Base-by-base conservation (phyloP, 2,888 invertebrate genomes). In the Drosophila niveifrons region DNA sequence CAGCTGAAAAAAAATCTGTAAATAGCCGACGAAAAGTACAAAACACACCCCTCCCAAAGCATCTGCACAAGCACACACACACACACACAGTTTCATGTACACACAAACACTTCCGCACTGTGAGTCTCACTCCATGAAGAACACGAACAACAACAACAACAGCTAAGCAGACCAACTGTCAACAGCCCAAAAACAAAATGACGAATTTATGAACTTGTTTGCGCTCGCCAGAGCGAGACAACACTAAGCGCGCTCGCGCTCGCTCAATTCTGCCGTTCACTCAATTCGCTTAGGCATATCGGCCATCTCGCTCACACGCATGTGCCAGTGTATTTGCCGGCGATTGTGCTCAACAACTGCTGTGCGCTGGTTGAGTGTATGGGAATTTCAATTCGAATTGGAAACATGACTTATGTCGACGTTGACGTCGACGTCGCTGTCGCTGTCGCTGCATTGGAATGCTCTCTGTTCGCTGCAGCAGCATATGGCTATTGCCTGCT, bases 171-270 rank as follows among this genome's bases (percentile, higher is more conserved):
- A 72, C 77, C 85, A 91, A 82, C 91, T 90, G 91, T 91, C 91
- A 91, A 82, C 90, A 81, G 73, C 69, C 75, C 71, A 82, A 90
- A 90, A 90, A 91, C 90, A 90, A 90, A 91, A 91, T 91, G 91
- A 90, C 85, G 91, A 89, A 90, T 91, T 90, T 89, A 90, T 90
- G 81, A 86, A 86, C 78, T 76, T 74, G 75, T 70, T 72, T 67
- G 62, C 62, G 83, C 72, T 79, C 83, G 83, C 56, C 7, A 73
- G 57, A 75, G 66, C 66, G 87, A 75, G 84, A 81, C 57, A 62
- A 75, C 68, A 47, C 18, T 23, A 55, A 11, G 41, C 13, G 28
- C 55, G 46, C 39, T 23, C 23, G 6, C 17, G 52, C 31, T 9
- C 64, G 28, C 74, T 73, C 77, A 74, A 53, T 31, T n/a, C 43